phyloP scores from a whole-genome alignment of 2,888 invertebrate species.

The Elmis aenea region DNA sequence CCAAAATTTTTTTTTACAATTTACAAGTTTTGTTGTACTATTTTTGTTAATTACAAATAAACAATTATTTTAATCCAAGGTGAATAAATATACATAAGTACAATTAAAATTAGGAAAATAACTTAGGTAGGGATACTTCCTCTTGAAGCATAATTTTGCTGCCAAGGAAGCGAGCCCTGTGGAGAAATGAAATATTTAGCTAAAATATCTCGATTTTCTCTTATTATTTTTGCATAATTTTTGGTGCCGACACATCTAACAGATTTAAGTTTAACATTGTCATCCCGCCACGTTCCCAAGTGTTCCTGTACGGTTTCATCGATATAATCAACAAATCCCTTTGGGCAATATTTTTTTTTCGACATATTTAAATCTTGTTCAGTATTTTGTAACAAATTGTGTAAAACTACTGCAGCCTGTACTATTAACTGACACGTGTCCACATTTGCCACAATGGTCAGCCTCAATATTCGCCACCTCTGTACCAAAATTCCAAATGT shows the following conservation, averaged over 20 bases:
- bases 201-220: slow-evolving; percentile 6
- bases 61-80: no score
- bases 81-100: no score
- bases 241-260: slow-evolving; percentile 9
- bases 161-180: slow-evolving; percentile 9
- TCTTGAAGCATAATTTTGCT: slow-evolving; percentile 3
- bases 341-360: slow-evolving; percentile 12
- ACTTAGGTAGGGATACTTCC: no score
- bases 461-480: slow-evolving; percentile 1
- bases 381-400: slow-evolving; percentile 19
- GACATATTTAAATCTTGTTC: slow-evolving; percentile 11
- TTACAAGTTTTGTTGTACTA: no score
- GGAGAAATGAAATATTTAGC: slow-evolving; percentile 5
- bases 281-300: slow-evolving; percentile 9
- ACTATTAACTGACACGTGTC: slow-evolving; percentile 14
- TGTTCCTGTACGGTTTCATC: slow-evolving; percentile 3
- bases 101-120: no score
- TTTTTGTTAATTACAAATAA: no score
- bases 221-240: slow-evolving; percentile 5
- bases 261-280: slow-evolving; percentile 3
- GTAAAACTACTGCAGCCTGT: slow-evolving; percentile 17
- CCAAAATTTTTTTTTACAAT: no score
- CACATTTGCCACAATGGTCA: slow-evolving; percentile 11
- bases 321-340: slow-evolving; percentile 7
- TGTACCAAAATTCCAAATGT: slow-evolving; percentile 2